Evolutionary conservation across 1,140 invertebrate species (phyloP), one percentile per base, ranked within the genome.

Genomic region (Saccostrea echinata): DNA sequence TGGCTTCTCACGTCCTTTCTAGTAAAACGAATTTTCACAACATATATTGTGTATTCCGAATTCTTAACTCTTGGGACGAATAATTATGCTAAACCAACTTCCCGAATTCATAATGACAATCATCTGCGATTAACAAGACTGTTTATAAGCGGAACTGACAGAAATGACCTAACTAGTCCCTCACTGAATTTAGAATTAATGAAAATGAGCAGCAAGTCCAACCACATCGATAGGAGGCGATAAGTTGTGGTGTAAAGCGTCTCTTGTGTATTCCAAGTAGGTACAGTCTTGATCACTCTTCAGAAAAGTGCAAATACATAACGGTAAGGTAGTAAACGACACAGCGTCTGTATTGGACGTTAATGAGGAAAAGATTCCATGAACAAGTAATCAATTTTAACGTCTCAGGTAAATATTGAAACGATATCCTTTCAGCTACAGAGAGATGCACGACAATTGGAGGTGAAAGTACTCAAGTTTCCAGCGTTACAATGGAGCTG

Each of bases 71-170:
- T 27, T 16, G 64, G 68, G 68, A 76, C 68, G 27, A 76, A 30
- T 76, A 76, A 76, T 30, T 76, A 76, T 76, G 68, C 24, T 76
- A 76, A 76, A 76, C 30, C 68, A 76, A 76, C 68, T 76, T 76
- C 68, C 68, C 27, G 27, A 76, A 76, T 76, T 76, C 68, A 76
- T 76, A 76, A 76, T 76, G 68, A 76, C 68, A 76, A 33, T 33
- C 68, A 76, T 76, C 8, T 30, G 16, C 68, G 68, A 76, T 76
- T 76, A 76, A 76, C 68, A 76, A 76, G 68, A 76, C 24, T 76
- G 68, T 76, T 76, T 76, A 76, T 76, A 30, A 16, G 68, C 68
- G 68, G 18, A 27, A 76, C 68, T 16, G 68, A 30, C 68, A 33
- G 68, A 27, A 76, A 13, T 33, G 68, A 76, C 68, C 68, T 18